Percentiles rank a stretch among this genome's conserved stretches.
These are phyloP conservation scores for Ptychochromis oligacanthus DNA, from an alignment of 2,113 vertebrate species.

Conservation along the genomic window DNA sequence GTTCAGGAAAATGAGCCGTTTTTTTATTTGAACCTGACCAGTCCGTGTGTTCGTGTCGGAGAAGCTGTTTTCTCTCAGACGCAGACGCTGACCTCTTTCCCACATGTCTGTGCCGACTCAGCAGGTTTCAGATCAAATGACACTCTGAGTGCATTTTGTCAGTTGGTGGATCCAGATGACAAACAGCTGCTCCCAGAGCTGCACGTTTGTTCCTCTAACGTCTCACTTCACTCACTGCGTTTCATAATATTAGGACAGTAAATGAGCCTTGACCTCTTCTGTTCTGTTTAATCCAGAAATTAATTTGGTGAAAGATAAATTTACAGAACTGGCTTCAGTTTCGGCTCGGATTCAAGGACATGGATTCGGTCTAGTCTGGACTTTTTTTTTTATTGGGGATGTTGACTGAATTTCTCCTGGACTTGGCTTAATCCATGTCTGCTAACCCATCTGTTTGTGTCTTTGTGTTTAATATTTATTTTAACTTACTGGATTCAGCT, in stretches of 20 bases:
- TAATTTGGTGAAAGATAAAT: not conserved
- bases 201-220: not conserved
- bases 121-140: not conserved
- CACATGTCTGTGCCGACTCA: slow-evolving; percentile 20
- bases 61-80: slow-evolving; percentile 5
- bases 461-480: not conserved
- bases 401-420: too few species aligned
- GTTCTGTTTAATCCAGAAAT: too few species aligned
- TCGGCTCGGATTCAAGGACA: too few species aligned
- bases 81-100: not conserved
- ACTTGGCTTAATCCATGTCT: too few species aligned
- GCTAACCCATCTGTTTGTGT: not conserved
- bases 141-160: not conserved
- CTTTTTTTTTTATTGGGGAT: too few species aligned
- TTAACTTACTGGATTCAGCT: not conserved
- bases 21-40: not conserved
- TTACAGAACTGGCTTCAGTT: not conserved
- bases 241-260: not conserved
- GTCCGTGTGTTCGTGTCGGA: rapidly evolving
- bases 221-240: not conserved
- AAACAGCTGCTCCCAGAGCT: not conserved
- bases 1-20: not conserved
- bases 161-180: not conserved
- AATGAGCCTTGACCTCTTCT: not conserved
- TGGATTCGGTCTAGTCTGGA: too few species aligned